Conservation (phyloP, 1,140 invertebrate genomes). For the Pachypsylla venusta region DNA sequence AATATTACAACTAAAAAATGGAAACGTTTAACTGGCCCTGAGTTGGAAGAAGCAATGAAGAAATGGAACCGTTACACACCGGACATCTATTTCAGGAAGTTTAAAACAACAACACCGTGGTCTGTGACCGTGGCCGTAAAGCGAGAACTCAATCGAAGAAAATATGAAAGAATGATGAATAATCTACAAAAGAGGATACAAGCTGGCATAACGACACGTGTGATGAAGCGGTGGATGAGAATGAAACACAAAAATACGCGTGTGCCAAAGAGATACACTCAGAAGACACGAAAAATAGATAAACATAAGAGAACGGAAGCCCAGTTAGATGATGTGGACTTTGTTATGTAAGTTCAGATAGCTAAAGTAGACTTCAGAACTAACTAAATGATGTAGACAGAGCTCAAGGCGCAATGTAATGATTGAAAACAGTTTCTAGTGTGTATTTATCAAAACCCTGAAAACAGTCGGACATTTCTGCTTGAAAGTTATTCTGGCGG, state of each 20-base stretch:
- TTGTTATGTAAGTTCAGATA: no score
- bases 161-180: background rate
- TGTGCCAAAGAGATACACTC: background rate
- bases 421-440: no score
- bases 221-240: background rate
- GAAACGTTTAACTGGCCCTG: background rate
- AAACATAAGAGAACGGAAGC: background rate
- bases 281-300: background rate
- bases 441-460: no score
- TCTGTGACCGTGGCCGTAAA: conserved; percentile 1
- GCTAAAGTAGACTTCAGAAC: no score
- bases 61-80: conserved; percentile 5
- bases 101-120: conserved; percentile 3
- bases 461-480: no score
- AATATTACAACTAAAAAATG: background rate
- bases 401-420: no score
- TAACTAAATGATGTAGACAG: no score
- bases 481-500: no score
- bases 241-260: background rate
- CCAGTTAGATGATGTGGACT: no score
- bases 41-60: conserved; percentile 2
- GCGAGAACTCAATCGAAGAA: background rate
- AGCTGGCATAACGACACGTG: background rate
- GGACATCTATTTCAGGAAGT: background rate
- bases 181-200: background rate